Conservation (phyloP, 2,888 invertebrate species). For the Nemotelus pantherinus region DNA sequence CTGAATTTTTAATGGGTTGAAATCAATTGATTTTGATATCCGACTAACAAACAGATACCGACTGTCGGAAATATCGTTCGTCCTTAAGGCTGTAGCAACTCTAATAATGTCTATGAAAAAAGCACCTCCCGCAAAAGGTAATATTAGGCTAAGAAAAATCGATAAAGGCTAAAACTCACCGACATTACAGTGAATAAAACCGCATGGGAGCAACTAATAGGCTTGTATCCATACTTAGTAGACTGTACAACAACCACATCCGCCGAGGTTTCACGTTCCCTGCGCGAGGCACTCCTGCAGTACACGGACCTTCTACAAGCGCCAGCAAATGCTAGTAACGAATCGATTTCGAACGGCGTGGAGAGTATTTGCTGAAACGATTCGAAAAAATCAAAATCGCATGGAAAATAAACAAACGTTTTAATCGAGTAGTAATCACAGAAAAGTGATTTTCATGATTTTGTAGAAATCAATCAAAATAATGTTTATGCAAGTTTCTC, state of each 20-base stretch:
- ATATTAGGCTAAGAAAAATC: not conserved
- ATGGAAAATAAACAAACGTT: conserved; percentile 12
- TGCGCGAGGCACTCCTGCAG: conserved; percentile 86
- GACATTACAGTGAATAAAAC: conserved; percentile 76
- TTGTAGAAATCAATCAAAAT: not conserved
- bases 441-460: not conserved
- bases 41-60: conserved; percentile 73
- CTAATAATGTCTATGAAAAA: conserved; percentile 91
- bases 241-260: conserved; percentile 85
- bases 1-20: conserved; percentile 32
- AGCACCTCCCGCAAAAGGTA: conserved; percentile 87
- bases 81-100: conserved; percentile 92
- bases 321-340: conserved; percentile 61
- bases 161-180: not conserved
- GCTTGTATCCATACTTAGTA: conserved; percentile 88
- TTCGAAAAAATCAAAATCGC: not conserved
- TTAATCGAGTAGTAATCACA: conserved; percentile 31
- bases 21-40: not conserved
- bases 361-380: conserved; percentile 37
- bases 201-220: conserved; percentile 94
- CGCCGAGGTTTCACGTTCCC: conserved; percentile 80
- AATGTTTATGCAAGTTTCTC: not conserved
- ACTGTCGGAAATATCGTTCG: conserved; percentile 94
- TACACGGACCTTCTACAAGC: conserved; percentile 83
- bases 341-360: conserved; percentile 31